Evolutionary conservation across 2,797 vertebrate species (phyloP), one percentile per base, ranked within the genome.

Genomic region (Orestias chungarensis): DNA sequence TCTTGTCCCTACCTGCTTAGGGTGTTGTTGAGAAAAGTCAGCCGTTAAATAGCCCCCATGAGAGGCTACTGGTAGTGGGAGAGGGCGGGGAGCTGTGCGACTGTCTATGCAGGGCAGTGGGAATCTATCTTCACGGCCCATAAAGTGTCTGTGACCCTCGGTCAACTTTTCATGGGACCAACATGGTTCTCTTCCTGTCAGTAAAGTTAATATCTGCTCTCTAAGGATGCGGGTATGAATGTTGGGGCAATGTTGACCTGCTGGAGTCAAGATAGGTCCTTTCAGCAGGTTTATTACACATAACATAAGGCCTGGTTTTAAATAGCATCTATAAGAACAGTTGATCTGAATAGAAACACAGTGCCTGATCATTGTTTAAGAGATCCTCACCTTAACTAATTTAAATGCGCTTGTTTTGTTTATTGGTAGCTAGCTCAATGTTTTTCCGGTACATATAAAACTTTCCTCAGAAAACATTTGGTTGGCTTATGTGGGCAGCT

Each of bases 121-220:
- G 90, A 87, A 82, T 90, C 84, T 90, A 90, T 91, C 91, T 92
- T 87, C 82, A 90, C 69, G 88, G 87, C 84, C 77, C 91, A 91
- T 94, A 90, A 89, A 90, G 75, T 77, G 81, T 78, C 82, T 76
- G 35, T 93, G 91, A 94, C 91, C 93, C 91, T 35, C 80, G 78
- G 81, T 83, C 86, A 92, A 90, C 91, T 91, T 88, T 92, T 90
- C 92, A 93, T 91, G 89, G 90, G 90, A 93, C 89, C 87, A 85
- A 91, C 89, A 90, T 87, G 82, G 74, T 80, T 90, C 81, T 81
- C 89, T 93, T 92, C 92, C 91, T 93, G 91, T 85, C 92, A 86
- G 89, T 90, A 88, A 91, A 91, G 88, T 92, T 91, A 91, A 93
- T 90, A 92, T 92, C 85, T 83, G 80, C 77, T 82, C 91, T 88